Evolutionary conservation across 2,113 vertebrate species (phyloP).

Genomic region (Geococcyx californianus): DNA sequence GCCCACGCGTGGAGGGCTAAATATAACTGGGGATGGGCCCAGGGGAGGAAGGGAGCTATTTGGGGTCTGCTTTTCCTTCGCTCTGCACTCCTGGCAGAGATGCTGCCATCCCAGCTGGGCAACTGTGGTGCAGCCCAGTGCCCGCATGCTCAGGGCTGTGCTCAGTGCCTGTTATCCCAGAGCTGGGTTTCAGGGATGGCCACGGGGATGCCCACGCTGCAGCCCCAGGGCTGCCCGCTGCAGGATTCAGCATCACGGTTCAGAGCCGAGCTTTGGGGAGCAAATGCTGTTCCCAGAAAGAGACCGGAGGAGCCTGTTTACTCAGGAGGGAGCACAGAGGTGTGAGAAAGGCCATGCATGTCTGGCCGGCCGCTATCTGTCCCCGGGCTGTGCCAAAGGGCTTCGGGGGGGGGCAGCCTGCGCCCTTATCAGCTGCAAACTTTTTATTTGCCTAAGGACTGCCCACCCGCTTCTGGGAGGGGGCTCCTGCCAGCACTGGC

Average conservation of each 20-base stretch:
- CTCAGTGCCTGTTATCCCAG: background rate
- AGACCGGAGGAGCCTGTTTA: background rate
- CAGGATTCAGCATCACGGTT: background rate
- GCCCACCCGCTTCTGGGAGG: background rate
- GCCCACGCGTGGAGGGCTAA: background rate
- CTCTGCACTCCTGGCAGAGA: rapidly evolving
- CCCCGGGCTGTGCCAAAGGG: background rate
- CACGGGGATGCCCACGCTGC: rapidly evolving
- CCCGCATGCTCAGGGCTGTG: no score
- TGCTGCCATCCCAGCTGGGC: background rate
- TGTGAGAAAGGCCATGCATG: background rate
- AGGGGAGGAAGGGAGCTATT: background rate
- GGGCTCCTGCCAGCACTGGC: constrained; percentile 20
- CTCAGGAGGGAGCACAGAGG: background rate
- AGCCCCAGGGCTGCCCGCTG: background rate
- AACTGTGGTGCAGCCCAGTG: background rate
- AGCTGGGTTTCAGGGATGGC: background rate
- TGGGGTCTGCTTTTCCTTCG: background rate
- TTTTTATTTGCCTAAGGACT: constrained; percentile 71
- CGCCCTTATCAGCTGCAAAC: constrained; percentile 71
- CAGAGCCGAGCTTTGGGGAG: rapidly evolving
- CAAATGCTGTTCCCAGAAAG: background rate
- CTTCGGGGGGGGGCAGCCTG: background rate
- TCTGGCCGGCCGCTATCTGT: background rate
- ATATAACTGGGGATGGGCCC: background rate